Evolutionary conservation across 2,113 vertebrate species (phyloP), one percentile per base, ranked within the genome.

Genomic region (Gopherus flavomarginatus): DNA sequence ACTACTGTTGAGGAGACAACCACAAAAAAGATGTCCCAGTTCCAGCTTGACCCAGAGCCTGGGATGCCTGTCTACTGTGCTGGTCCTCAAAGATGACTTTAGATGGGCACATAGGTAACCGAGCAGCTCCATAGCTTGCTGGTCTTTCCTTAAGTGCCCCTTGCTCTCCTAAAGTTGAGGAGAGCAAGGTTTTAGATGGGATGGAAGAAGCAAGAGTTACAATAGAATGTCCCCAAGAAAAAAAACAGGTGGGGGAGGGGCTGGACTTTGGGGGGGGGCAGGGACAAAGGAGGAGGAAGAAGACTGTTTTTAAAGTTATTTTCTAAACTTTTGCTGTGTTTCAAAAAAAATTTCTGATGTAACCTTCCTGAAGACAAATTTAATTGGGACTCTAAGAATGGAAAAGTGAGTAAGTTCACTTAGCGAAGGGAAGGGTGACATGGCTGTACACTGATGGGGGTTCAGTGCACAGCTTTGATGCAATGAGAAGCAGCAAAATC

Each of bases 201-300:
- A 42, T 1, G 59, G 11, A 26, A 38, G 24, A 82, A 80, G 11
- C 65, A 94, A 69, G 83, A 24, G 4, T 29, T 52, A 69, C 19
- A 44, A 44, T 13, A 78, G 11, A 9, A 2, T 7, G 83, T 16
- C 11, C 85, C 59, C 3, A 82, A 27, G 17, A 27, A 22, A 87
- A 90, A 90, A 53, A 12, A 82, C 0, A 0, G 35, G n/a, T 27
- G 31, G 83, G 14, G 80, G 0, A 44, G 44, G 7, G 50, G 50
- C 3, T 49, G 47, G 47, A 49, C 47, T 49, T 49, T 49, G 31
- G 83, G 10, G 80, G 0, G 9, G 72, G 21, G 1, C 9, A 8
- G 54, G 24, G 16, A 11, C 5, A 57, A 65, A 24, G 10, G 11
- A 31, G 0, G 17, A 69, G 16, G 16, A 59, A 85, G 11, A 27